A percentile compares a stretch with the other conserved stretches of the same genome.
Evolutionary conservation across 2,113 vertebrate species (phyloP).

Genomic region (Sinocyclocheilus grahami): DNA sequence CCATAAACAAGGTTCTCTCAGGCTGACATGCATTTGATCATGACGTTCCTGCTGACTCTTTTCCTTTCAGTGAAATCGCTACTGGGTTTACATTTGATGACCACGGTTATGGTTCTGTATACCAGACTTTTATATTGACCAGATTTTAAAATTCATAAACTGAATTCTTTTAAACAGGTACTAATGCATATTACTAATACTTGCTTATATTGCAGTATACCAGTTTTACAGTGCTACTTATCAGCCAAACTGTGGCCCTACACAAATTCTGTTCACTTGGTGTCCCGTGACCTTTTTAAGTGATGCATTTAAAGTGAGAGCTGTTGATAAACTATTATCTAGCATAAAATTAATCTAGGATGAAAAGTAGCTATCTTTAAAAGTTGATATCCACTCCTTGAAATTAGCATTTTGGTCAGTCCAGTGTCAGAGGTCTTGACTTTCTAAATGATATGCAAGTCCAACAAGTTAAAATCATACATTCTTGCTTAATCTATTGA

Average conservation of each 20-base stretch:
- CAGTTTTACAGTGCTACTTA: neutral
- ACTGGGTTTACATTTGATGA: neutral
- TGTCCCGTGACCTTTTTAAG: neutral
- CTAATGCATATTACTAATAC: neutral
- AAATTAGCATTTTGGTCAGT: neutral
- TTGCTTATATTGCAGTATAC: neutral
- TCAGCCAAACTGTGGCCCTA: neutral
- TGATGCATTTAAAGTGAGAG: no score
- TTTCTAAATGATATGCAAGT: neutral
- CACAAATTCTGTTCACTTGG: neutral
- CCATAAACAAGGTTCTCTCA: conserved; percentile 56
- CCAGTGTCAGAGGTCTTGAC: neutral
- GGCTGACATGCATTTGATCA: conserved; percentile 9
- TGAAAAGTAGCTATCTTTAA: neutral
- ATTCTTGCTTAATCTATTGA: neutral
- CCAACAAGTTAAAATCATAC: neutral
- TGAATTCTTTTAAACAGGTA: neutral
- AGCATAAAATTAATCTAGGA: no score
- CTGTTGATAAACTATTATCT: no score
- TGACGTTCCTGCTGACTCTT: neutral
- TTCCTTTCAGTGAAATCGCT: neutral
- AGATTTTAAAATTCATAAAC: neutral
- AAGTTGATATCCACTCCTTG: neutral
- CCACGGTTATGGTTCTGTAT: neutral
- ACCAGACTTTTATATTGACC: neutral